These are phyloP conservation scores for Arion vulgaris DNA, from an alignment of 1,140 invertebrate genomes.

Conservation along the genomic window DNA sequence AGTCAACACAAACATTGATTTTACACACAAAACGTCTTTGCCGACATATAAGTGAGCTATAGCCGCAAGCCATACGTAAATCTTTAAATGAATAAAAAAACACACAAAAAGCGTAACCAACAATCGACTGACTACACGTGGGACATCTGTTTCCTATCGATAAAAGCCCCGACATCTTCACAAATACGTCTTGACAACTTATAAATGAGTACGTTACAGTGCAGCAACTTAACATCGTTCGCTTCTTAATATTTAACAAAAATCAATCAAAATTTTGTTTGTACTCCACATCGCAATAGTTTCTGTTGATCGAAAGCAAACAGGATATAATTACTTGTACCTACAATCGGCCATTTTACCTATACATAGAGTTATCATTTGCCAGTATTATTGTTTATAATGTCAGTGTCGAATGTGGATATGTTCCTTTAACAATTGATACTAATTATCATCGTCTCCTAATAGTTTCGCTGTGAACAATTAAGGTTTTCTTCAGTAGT, in stretches of 20 bases:
- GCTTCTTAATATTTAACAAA: background rate
- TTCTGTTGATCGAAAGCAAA: background rate
- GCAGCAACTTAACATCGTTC: background rate
- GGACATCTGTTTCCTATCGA: background rate
- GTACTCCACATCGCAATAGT: background rate
- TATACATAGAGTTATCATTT: too few relatives aligned
- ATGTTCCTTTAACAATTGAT: too few relatives aligned
- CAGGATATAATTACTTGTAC: too few relatives aligned
- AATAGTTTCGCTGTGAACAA: too few relatives aligned
- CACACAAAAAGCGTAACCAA: background rate
- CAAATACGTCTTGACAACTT: background rate
- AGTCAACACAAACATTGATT: too few relatives aligned
- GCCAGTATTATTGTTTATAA: too few relatives aligned
- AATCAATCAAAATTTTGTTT: background rate
- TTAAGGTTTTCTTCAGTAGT: too few relatives aligned
- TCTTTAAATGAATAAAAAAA: background rate
- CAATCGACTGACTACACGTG: background rate
- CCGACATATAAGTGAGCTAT: too few relatives aligned
- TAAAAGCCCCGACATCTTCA: background rate
- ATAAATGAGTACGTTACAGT: background rate
- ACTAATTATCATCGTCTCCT: too few relatives aligned
- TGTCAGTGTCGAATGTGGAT: too few relatives aligned
- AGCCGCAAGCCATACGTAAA: too few relatives aligned
- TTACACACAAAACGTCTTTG: too few relatives aligned
- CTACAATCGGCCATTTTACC: background rate